These are phyloP conservation scores for Neodontobutis hainanensis DNA, from an alignment of 2,113 vertebrate genomes.

Conservation along the genomic window DNA sequence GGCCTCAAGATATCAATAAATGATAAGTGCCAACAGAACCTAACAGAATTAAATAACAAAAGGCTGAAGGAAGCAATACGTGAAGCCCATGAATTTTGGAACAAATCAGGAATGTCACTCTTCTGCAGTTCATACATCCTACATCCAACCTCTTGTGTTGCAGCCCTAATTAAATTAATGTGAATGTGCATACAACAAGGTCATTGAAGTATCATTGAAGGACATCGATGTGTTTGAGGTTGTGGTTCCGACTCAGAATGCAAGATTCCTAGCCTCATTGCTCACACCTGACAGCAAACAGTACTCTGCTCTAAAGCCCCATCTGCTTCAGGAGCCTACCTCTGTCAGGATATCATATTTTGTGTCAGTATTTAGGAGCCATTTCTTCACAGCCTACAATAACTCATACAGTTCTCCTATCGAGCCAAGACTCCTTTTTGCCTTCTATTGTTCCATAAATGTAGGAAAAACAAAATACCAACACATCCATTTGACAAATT, in stretches of 20 bases:
- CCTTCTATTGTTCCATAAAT: conserved; percentile 2
- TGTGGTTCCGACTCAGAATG: conserved; percentile 5
- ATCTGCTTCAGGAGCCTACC: conserved; percentile 37
- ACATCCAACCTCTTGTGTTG: too few relatives aligned
- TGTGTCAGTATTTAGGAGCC: conserved; percentile 47
- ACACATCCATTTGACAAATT: conserved; percentile 50
- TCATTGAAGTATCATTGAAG: conserved; percentile 4
- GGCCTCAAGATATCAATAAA: too few relatives aligned
- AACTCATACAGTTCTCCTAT: conserved; percentile 41
- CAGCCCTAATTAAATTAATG: too few relatives aligned
- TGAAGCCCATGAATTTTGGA: too few relatives aligned
- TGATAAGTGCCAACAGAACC: too few relatives aligned
- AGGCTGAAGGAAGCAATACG: too few relatives aligned
- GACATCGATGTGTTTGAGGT: not conserved
- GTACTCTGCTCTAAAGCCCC: conserved; percentile 25
- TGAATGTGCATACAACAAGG: too few relatives aligned
- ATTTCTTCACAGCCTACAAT: conserved; percentile 41
- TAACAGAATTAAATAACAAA: too few relatives aligned
- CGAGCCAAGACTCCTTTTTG: conserved; percentile 4
- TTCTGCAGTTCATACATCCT: not conserved
- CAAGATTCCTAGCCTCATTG: conserved; percentile 28
- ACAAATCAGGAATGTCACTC: not conserved
- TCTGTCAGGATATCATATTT: conserved; percentile 43
- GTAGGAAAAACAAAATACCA: not conserved
- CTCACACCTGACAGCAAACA: conserved; percentile 36